These are phyloP conservation scores for Tenthredo scrophulariae DNA, from an alignment of 2,888 invertebrate genomes.

Conservation along the genomic window DNA sequence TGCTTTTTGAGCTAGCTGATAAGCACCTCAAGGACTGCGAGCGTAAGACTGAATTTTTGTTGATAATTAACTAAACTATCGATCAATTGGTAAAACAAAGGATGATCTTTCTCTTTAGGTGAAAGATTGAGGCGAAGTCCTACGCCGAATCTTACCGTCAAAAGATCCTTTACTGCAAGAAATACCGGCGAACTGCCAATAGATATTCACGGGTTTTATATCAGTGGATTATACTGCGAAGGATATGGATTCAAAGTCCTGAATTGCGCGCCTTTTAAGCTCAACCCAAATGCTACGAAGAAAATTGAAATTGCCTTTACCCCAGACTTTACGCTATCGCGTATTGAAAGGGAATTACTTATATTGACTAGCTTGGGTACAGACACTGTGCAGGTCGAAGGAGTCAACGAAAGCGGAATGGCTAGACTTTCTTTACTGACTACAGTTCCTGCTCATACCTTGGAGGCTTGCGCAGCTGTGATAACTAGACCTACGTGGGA, in stretches of 20 bases:
- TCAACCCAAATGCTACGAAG: constrained; percentile 86
- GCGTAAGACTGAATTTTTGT: constrained; percentile 75
- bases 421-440: constrained; percentile 71
- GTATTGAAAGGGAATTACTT: constrained; percentile 84
- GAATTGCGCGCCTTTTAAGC: constrained; percentile 86
- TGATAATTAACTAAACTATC: not conserved
- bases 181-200: constrained; percentile 96
- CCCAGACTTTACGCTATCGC: constrained; percentile 91
- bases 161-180: constrained; percentile 89
- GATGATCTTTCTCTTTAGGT: constrained; percentile 58
- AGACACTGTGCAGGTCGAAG: constrained; percentile 55
- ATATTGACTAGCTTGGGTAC: constrained; percentile 82
- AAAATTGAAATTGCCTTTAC: constrained; percentile 93
- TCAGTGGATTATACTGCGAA: constrained; percentile 86
- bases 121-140: constrained; percentile 73
- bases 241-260: constrained; percentile 90
- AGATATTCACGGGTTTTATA: constrained; percentile 83
- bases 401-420: constrained; percentile 62
- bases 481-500: constrained; percentile 90
- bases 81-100: not conserved
- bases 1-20: constrained; percentile 90
- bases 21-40: constrained; percentile 83
- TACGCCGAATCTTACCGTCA: constrained; percentile 86
- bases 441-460: constrained; percentile 82
- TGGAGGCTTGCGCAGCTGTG: constrained; percentile 85